Evolutionary conservation across 1,140 invertebrate genomes (phyloP).

Genomic region (Melanaphis sacchari): DNA sequence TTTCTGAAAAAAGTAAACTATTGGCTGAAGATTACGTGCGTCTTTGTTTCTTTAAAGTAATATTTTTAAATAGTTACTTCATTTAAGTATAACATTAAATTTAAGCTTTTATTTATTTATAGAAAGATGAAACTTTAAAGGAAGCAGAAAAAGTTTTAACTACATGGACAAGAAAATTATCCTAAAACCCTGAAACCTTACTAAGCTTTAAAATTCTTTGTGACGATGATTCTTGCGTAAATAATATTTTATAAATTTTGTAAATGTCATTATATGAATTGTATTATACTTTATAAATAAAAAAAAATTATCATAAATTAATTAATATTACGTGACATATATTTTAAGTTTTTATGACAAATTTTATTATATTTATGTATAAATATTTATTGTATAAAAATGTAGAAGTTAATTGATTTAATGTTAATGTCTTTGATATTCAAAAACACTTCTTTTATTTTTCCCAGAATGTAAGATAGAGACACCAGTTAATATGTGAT

Average conservation of each 20-base stretch:
- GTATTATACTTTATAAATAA: not conserved
- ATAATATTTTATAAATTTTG: not conserved
- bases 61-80: constrained; percentile 10
- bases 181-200: not conserved
- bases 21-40: constrained; percentile 82
- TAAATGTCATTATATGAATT: not conserved
- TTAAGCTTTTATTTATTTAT: not conserved
- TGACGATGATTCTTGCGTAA: not conserved
- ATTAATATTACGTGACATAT: not conserved
- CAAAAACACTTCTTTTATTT: no score
- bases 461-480: no score
- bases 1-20: constrained; percentile 78
- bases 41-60: constrained; percentile 93
- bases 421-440: not conserved
- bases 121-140: constrained; percentile 77
- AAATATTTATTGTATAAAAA: not conserved
- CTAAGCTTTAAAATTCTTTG: not conserved
- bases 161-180: not conserved
- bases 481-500: no score
- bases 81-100: not conserved
- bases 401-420: not conserved
- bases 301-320: not conserved
- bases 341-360: not conserved
- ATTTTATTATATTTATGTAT: no score
- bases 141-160: constrained; percentile 62